Conservation (phyloP, 2,888 invertebrate species). For the Athalia rosae region DNA sequence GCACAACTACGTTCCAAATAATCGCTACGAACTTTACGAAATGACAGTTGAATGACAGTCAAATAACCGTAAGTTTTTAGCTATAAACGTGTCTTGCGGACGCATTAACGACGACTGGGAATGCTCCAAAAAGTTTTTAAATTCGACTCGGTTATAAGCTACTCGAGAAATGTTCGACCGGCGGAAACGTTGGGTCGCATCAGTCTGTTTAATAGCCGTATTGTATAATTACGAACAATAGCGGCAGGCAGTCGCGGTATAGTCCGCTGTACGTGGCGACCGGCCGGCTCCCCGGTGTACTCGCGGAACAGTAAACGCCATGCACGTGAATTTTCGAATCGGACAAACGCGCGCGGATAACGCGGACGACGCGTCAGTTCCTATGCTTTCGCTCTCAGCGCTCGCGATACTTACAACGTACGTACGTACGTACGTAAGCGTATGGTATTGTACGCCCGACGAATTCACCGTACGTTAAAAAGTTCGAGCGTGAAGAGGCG, state of each 20-base stretch:
- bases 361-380: background rate
- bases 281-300: background rate
- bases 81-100: background rate
- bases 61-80: constrained; percentile 8
- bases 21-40: background rate
- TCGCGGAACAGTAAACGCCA: constrained; percentile 13
- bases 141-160: constrained; percentile 25
- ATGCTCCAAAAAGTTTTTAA: constrained; percentile 1
- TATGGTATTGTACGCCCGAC: no score
- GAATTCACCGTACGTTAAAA: no score
- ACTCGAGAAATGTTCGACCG: background rate
- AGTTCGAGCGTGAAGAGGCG: no score
- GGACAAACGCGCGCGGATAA: constrained; percentile 14
- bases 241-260: constrained; percentile 9
- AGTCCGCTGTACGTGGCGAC: background rate
- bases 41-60: constrained; percentile 37
- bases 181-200: constrained; percentile 72
- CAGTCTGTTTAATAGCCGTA: constrained; percentile 74
- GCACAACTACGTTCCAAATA: background rate
- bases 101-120: background rate
- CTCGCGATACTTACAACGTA: no score
- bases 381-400: background rate
- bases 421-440: background rate
- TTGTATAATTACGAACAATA: constrained; percentile 74
- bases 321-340: constrained; percentile 1